Conservation (phyloP, 2,888 invertebrate species). For the Diachrysia chrysitis region DNA sequence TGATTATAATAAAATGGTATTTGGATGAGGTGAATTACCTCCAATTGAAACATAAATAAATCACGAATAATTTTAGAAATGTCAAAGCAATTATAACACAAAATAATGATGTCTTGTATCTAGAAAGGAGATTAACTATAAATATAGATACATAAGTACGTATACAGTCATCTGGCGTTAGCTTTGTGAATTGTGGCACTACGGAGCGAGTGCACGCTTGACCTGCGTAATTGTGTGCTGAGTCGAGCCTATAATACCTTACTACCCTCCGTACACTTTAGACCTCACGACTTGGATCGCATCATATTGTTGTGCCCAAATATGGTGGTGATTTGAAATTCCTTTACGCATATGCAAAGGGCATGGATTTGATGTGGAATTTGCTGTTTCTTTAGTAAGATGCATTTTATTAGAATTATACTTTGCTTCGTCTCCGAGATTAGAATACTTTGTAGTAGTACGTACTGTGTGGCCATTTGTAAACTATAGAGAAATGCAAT, state of each 20-base stretch:
- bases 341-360: background rate
- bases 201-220: constrained; percentile 76
- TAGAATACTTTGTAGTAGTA: no score
- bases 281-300: constrained; percentile 59
- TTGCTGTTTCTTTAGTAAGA: no score
- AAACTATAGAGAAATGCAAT: no score
- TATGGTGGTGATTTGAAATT: constrained; percentile 8
- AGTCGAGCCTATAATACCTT: constrained; percentile 74
- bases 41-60: background rate
- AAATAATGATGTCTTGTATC: constrained; percentile 12
- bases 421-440: no score
- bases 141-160: constrained; percentile 23
- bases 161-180: constrained; percentile 65
- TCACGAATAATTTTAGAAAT: background rate
- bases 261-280: constrained; percentile 61
- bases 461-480: no score
- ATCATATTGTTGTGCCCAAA: constrained; percentile 32
- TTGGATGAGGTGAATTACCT: no score
- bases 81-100: constrained; percentile 20
- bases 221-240: constrained; percentile 82
- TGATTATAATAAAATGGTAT: no score
- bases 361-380: background rate
- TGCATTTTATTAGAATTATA: no score
- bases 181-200: constrained; percentile 68
- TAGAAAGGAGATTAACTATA: constrained; percentile 44